These are phyloP conservation scores for Abscondita cerata DNA, from an alignment of 2,888 invertebrate genomes.

Conservation along the genomic window DNA sequence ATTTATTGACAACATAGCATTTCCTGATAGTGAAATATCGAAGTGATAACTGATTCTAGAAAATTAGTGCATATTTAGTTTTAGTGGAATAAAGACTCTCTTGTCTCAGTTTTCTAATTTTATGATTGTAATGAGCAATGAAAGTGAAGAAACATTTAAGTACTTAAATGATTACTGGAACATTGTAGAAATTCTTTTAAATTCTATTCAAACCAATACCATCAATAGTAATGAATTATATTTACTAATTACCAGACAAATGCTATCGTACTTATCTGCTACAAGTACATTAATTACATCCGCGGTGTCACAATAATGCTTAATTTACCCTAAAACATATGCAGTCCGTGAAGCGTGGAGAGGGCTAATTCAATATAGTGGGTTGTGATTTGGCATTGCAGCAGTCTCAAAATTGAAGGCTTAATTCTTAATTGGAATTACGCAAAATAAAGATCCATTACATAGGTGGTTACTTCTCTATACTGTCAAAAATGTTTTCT, in stretches of 20 bases:
- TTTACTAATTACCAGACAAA: slow-evolving; percentile 35
- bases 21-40: slow-evolving; percentile 12
- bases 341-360: slow-evolving; percentile 39
- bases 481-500: slow-evolving; percentile 33
- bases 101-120: slow-evolving; percentile 12
- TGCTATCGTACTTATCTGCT: slow-evolving; percentile 36
- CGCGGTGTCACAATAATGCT: slow-evolving; percentile 32
- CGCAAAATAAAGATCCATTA: slow-evolving; percentile 44
- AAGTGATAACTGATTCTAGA: slow-evolving; percentile 12
- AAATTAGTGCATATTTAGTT: slow-evolving; percentile 3
- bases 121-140: slow-evolving; percentile 18
- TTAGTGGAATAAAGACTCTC: background rate
- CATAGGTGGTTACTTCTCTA: slow-evolving; percentile 40
- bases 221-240: slow-evolving; percentile 36
- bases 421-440: slow-evolving; percentile 42
- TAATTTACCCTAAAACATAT: background rate
- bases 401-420: slow-evolving; percentile 44
- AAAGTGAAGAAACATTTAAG: slow-evolving; percentile 28
- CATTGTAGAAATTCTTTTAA: slow-evolving; percentile 40
- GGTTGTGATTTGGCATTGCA: slow-evolving; percentile 44
- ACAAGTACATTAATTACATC: slow-evolving; percentile 36
- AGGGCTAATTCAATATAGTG: slow-evolving; percentile 41
- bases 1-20: slow-evolving; percentile 29
- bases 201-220: slow-evolving; percentile 38
- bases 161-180: slow-evolving; percentile 20